These are phyloP conservation scores for Myotis brandtii DNA, from an alignment of 2,113 vertebrate genomes.

Conservation along the genomic window DNA sequence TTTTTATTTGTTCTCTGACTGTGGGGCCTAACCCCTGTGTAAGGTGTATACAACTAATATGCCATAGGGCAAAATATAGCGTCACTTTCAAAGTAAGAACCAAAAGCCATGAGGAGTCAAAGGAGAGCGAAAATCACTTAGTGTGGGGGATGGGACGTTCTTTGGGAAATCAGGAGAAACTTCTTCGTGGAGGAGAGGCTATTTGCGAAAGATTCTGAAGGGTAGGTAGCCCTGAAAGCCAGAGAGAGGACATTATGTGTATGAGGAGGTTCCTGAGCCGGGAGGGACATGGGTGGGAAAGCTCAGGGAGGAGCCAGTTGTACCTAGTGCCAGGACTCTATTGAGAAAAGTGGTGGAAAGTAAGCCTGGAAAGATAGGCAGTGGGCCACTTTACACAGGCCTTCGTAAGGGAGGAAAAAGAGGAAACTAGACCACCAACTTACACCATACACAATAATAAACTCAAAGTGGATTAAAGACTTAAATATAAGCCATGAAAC, in stretches of 20 bases:
- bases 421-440: too few relatives aligned
- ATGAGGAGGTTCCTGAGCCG: neutral
- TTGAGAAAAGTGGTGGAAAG: neutral
- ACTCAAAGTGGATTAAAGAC: too few relatives aligned
- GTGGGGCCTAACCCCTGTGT: neutral
- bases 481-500: too few relatives aligned
- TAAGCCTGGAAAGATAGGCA: neutral
- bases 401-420: neutral
- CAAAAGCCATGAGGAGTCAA: neutral
- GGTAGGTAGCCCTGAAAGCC: neutral
- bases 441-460: too few relatives aligned
- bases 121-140: neutral
- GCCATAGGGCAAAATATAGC: neutral
- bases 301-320: neutral
- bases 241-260: neutral
- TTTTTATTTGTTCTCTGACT: neutral
- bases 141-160: neutral
- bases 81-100: neutral
- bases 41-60: neutral
- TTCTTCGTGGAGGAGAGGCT: neutral
- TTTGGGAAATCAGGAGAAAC: neutral
- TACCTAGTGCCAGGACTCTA: neutral
- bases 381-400: neutral
- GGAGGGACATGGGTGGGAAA: neutral
- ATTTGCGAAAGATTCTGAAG: neutral